A percentile compares a stretch with the other conserved stretches of the same genome.
Evolutionary conservation across 2,113 vertebrate species (phyloP).

Genomic region (Macrotis lagotis): DNA sequence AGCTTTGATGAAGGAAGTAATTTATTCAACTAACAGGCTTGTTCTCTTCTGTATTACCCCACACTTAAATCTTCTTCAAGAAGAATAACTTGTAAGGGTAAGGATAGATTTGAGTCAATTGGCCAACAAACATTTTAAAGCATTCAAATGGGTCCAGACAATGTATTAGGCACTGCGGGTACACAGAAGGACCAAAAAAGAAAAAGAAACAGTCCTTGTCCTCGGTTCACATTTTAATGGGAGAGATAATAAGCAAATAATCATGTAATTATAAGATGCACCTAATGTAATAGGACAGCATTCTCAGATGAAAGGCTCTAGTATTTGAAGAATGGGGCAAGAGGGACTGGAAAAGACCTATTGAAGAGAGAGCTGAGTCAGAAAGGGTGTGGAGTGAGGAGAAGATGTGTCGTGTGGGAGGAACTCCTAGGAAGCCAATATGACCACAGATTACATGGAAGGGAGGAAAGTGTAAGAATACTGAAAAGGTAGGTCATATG

Average conservation of each 20-base stretch:
- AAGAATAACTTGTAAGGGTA: slow-evolving; percentile 62
- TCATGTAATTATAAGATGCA: neutral
- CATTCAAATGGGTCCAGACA: too few species aligned
- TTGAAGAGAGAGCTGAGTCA: neutral
- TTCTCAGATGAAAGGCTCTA: neutral
- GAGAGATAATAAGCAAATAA: neutral
- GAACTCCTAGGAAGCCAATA: neutral
- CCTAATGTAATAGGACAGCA: neutral
- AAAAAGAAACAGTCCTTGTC: neutral
- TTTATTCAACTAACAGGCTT: slow-evolving; percentile 1
- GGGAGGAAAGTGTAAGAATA: neutral
- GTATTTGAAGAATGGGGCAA: neutral
- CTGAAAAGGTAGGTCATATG: neutral
- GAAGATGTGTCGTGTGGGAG: neutral
- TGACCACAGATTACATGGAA: neutral
- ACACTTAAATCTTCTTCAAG: slow-evolving; percentile 65
- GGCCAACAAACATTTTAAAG: too few species aligned
- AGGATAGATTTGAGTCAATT: slow-evolving; percentile 18
- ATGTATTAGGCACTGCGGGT: neutral
- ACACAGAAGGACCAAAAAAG: neutral
- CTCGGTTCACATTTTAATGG: neutral
- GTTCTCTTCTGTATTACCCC: slow-evolving; percentile 38
- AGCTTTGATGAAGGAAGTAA: slow-evolving; percentile 33
- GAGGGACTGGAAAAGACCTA: neutral
- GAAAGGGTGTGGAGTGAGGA: neutral